phyloP scores from a whole-genome alignment of 2,113 vertebrate genomes.

The Aplodontia rufa region DNA sequence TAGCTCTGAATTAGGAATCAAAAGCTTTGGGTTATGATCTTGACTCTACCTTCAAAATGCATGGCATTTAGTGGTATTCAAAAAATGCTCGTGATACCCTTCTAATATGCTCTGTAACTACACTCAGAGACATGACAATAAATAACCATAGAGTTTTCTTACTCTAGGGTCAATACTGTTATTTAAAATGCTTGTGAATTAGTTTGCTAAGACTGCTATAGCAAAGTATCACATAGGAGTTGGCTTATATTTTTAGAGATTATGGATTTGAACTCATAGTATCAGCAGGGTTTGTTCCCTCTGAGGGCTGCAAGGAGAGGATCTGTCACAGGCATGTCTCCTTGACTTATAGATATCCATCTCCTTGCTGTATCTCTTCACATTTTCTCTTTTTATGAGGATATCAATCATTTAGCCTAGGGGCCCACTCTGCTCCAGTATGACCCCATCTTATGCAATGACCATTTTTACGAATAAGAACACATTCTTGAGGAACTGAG shows the following conservation, averaged over 20 bases:
- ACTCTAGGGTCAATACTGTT: background rate
- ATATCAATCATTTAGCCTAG: background rate
- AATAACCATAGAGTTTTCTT: background rate
- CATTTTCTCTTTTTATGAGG: background rate
- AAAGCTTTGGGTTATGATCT: background rate
- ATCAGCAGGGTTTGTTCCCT: background rate
- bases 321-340: background rate
- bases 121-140: background rate
- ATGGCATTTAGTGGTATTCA: background rate
- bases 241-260: background rate
- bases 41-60: background rate
- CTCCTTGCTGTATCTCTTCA: background rate
- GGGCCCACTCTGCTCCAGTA: background rate
- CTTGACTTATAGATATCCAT: background rate
- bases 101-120: background rate
- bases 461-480: background rate
- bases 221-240: background rate
- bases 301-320: background rate
- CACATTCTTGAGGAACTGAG: background rate
- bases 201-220: background rate
- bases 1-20: background rate
- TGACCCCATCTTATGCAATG: background rate
- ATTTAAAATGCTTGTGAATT: background rate
- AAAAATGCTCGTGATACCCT: background rate
- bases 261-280: background rate